A percentile compares a stretch with the other conserved stretches of the same genome.
These are phyloP conservation scores for Hoplias malabaricus DNA, from an alignment of 2,113 vertebrate species.

Conservation along the genomic window DNA sequence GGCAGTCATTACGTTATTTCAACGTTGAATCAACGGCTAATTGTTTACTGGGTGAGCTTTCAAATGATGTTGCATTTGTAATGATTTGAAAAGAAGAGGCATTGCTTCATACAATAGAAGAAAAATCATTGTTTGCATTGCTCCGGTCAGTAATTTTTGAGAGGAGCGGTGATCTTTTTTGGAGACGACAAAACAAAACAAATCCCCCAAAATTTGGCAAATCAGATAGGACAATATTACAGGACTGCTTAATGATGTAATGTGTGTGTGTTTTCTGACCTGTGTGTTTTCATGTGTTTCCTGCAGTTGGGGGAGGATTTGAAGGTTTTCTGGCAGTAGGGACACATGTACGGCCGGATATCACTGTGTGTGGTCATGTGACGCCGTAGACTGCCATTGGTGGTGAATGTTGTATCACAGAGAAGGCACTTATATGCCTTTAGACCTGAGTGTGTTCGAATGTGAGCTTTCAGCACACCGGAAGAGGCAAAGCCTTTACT, in stretches of 20 bases:
- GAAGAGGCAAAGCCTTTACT: constrained; percentile 96
- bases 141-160: no score
- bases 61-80: no score
- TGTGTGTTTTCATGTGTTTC: constrained; percentile 99
- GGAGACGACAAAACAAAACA: no score
- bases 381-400: constrained; percentile 90
- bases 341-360: constrained; percentile 95
- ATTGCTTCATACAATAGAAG: no score
- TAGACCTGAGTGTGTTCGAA: constrained; percentile 92
- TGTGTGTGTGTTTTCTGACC: constrained; percentile 64
- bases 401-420: constrained; percentile 95
- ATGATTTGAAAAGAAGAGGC: no score
- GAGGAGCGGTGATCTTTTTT: no score
- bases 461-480: constrained; percentile 94
- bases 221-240: no score
- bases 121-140: no score
- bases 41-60: no score
- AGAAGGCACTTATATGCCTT: constrained; percentile 94
- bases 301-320: constrained; percentile 97
- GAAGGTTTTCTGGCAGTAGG: constrained; percentile 98
- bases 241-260: neutral
- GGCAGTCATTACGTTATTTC: no score
- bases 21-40: no score
- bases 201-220: no score
- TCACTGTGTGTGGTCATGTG: constrained; percentile 98